Evolutionary conservation across 2,113 vertebrate genomes (phyloP).

Genomic region (Rhinichthys klamathensis): DNA sequence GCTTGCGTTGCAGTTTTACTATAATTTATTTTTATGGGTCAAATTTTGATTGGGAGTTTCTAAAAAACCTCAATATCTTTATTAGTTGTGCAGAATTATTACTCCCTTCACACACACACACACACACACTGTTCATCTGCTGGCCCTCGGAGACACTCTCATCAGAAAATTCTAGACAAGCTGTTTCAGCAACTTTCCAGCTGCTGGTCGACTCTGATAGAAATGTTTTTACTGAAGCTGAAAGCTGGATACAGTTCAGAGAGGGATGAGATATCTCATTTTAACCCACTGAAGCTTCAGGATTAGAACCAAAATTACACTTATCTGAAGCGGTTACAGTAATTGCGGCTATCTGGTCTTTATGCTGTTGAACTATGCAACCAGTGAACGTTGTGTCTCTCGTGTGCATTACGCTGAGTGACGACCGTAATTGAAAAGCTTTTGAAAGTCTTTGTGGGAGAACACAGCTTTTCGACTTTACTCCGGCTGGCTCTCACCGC

Average conservation of each 20-base stretch:
- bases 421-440: slow-evolving; percentile 34
- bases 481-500: background rate
- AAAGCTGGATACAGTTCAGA: background rate
- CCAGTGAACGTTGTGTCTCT: background rate
- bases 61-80: background rate
- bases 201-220: slow-evolving; percentile 33
- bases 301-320: slow-evolving; percentile 19
- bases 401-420: background rate
- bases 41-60: slow-evolving; percentile 15
- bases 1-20: background rate
- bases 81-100: background rate
- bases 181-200: slow-evolving; percentile 40
- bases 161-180: slow-evolving; percentile 5
- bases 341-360: slow-evolving; percentile 11
- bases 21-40: background rate
- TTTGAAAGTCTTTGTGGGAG: slow-evolving; percentile 20
- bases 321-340: background rate
- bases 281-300: slow-evolving; percentile 16
- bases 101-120: slow-evolving; percentile 32
- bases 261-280: slow-evolving; percentile 11
- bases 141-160: background rate
- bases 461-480: background rate
- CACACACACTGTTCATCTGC: background rate
- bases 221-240: slow-evolving; percentile 25
- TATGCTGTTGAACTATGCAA: slow-evolving; percentile 34